Evolutionary conservation across 2,113 vertebrate species (phyloP), one percentile per base, ranked within the genome.

Genomic region (Psittacula cyanocephala): DNA sequence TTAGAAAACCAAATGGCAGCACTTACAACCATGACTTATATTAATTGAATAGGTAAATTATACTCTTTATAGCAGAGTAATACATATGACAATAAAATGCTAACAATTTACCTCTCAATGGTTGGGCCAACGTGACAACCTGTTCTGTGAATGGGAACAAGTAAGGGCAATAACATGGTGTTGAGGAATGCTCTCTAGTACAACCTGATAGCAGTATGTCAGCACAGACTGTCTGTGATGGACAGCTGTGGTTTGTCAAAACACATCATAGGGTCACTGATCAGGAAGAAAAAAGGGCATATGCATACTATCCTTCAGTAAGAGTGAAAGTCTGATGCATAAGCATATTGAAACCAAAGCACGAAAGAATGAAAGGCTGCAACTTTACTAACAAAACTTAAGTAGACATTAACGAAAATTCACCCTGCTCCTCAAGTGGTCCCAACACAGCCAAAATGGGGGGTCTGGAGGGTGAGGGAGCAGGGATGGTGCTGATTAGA

Each of bases 1-100:
- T 94, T 86, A 93, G 87, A 93, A 94, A 96, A 96, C 93, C 95
- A 95, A 90, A 96, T 60, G 86, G 72, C 93, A 96, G 76, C 50
- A 71, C 83, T 93, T 91, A 88, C 52, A 94, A 57, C 47, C 77
- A 75, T 81, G 90, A 68, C 43, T 95, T 49, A 47, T 59, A 82
- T 88, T 93, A 96, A 92, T 90, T 84, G 77, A 96, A 86, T 69
- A 89, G 83, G 68, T 91, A 96, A 94, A 96, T 96, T 94, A 31
- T 57, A 62, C 69, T 91, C 55, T 90, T 95, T 86, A 93, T 71
- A 71, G 86, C 80, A 88, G 52, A n/a, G 77, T 79, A 78, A 92
- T 94, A 86, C 72, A 62, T 65, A 37, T 18, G 60, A 88, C 76
- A 88, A 90, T 72, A 86, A 92, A 93, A 91, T 55, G 50, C 39